Conservation (phyloP, 2,888 invertebrate species). For the Brassicogethes aeneus region DNA sequence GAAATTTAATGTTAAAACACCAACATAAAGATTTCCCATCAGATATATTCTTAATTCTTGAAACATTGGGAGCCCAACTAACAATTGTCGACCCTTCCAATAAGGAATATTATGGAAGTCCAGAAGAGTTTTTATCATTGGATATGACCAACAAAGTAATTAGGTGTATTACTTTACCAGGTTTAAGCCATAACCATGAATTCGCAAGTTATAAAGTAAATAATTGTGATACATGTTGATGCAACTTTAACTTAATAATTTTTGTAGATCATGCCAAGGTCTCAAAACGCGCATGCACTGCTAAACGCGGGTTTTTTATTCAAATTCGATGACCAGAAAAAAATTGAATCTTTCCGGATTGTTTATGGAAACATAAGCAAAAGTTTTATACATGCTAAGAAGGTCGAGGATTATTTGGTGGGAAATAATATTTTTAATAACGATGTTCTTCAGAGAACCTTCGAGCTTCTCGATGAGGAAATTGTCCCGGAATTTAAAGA, state of each 20-base stretch:
- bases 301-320: slow-evolving; percentile 66
- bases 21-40: slow-evolving; percentile 60
- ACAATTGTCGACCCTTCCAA: slow-evolving; percentile 12
- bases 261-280: slow-evolving; percentile 59
- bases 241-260: no score
- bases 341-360: slow-evolving; percentile 45
- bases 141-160: slow-evolving; percentile 44
- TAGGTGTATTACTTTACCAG: slow-evolving; percentile 41
- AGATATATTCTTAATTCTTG: slow-evolving; percentile 57
- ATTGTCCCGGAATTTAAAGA: slow-evolving; percentile 51
- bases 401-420: slow-evolving; percentile 41
- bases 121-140: slow-evolving; percentile 35
- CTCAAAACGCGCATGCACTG: slow-evolving; percentile 66
- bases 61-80: slow-evolving; percentile 50
- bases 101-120: neutral
- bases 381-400: slow-evolving; percentile 41
- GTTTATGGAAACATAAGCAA: slow-evolving; percentile 56
- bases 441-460: slow-evolving; percentile 37
- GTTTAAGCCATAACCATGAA: slow-evolving; percentile 34
- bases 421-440: slow-evolving; percentile 39
- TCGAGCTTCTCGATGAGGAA: slow-evolving; percentile 45
- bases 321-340: slow-evolving; percentile 42
- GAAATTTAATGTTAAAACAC: slow-evolving; percentile 61
- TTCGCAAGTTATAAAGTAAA: slow-evolving; percentile 31
- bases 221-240: no score